Percentiles rank a stretch among this genome's conserved stretches.
phyloP scores from a whole-genome alignment of 1,140 invertebrate genomes.

The Dreissena rostriformis region DNA sequence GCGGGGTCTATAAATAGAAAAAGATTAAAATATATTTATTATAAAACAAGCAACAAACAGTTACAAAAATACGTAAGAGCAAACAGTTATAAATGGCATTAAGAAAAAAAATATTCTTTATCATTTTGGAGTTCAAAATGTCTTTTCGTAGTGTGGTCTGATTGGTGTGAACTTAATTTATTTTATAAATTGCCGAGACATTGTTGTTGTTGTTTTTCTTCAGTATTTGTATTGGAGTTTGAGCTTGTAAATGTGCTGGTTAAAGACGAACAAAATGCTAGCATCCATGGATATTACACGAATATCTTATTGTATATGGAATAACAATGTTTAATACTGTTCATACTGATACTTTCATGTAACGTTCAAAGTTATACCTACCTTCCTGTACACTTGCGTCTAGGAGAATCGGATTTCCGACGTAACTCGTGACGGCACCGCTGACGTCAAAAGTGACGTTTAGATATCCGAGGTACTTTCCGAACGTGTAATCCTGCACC shows the following conservation, averaged over 20 bases:
- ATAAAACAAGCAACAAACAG: background rate
- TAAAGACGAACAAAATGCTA: background rate
- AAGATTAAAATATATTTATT: background rate
- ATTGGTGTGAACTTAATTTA: background rate
- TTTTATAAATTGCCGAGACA: background rate
- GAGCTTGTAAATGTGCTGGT: background rate
- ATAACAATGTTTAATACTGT: background rate
- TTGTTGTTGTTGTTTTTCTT: background rate
- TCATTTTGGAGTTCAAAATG: background rate
- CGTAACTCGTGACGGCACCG: slow-evolving; percentile 87
- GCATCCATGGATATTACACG: background rate
- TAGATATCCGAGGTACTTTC: slow-evolving; percentile 94
- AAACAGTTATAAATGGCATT: background rate
- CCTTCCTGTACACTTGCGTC: slow-evolving; percentile 83
- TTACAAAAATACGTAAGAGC: background rate
- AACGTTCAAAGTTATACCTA: slow-evolving; percentile 52
- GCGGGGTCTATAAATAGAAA: slow-evolving; percentile 83
- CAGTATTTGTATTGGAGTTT: background rate
- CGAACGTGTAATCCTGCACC: slow-evolving; percentile 95
- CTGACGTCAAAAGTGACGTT: slow-evolving; percentile 87
- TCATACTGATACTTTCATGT: background rate
- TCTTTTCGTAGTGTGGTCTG: background rate
- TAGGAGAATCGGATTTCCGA: slow-evolving; percentile 92
- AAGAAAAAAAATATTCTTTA: background rate
- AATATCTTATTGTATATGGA: background rate